A percentile compares a stretch with the other conserved stretches of the same genome.
phyloP scores from a whole-genome alignment of 1,140 invertebrate species.

The Episyrphus balteatus region DNA sequence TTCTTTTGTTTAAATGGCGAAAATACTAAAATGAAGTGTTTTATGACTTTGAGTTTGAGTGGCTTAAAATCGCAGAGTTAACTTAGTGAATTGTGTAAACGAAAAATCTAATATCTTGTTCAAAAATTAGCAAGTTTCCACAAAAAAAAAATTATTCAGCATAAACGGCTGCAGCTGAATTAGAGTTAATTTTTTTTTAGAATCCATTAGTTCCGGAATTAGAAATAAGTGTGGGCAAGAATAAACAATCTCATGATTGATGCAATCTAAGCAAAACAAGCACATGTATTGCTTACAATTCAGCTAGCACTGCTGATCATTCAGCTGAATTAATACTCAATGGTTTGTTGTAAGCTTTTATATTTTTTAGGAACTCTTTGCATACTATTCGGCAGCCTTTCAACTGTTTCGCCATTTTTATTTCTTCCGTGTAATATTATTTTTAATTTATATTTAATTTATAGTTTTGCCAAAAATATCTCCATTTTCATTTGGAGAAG shows the following conservation, averaged over 20 bases:
- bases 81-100: too few relatives aligned
- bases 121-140: too few relatives aligned
- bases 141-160: too few relatives aligned
- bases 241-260: constrained; percentile 43
- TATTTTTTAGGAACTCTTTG: not conserved
- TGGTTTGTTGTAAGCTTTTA: constrained; percentile 31
- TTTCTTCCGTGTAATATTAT: not conserved
- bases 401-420: not conserved
- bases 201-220: constrained; percentile 20
- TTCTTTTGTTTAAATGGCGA: not conserved
- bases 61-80: too few relatives aligned
- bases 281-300: constrained; percentile 53
- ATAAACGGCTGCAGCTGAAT: too few relatives aligned
- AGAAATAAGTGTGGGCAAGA: constrained; percentile 36
- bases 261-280: constrained; percentile 47
- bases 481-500: constrained; percentile 50
- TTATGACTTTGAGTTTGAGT: too few relatives aligned
- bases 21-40: too few relatives aligned
- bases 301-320: constrained; percentile 43
- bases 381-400: not conserved
- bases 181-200: too few relatives aligned
- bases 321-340: constrained; percentile 45
- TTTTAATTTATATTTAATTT: not conserved
- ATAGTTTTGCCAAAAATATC: constrained; percentile 50
- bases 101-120: too few relatives aligned